Evolutionary conservation across 2,888 invertebrate species (phyloP).

Genomic region (Mythimna pallens): DNA sequence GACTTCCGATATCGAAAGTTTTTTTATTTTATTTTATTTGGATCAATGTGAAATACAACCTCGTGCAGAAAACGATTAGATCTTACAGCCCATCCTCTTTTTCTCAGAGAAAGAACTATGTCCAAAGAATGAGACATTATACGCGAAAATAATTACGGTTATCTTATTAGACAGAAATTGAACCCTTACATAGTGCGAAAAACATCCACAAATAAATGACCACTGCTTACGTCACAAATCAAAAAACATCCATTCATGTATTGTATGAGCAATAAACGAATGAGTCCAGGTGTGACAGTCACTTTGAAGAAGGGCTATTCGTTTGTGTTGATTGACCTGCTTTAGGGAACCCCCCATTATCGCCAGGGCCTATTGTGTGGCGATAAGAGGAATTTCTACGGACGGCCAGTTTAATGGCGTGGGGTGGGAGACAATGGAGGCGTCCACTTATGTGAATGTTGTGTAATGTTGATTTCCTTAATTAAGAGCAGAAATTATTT

Average conservation of each 20-base stretch:
- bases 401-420: conserved; percentile 33
- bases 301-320: conserved; percentile 42
- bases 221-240: neutral
- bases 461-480: neutral
- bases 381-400: conserved; percentile 39
- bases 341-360: conserved; percentile 40
- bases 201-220: neutral
- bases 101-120: too few species aligned
- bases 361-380: conserved; percentile 27
- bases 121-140: too few species aligned
- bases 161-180: neutral
- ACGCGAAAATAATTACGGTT: too few species aligned
- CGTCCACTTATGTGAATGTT: neutral
- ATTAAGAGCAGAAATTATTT: neutral
- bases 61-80: too few species aligned
- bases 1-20: too few species aligned
- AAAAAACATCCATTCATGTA: conserved; percentile 14
- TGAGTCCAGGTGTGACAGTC: conserved; percentile 39
- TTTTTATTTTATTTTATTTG: too few species aligned
- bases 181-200: neutral
- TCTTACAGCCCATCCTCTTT: too few species aligned
- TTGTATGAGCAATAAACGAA: conserved; percentile 27
- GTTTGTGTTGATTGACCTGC: conserved; percentile 56
- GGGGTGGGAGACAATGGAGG: conserved; percentile 20
- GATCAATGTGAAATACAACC: too few species aligned